phyloP scores from a whole-genome alignment of 2,113 vertebrate genomes.

The Rhagologus leucostigma region DNA sequence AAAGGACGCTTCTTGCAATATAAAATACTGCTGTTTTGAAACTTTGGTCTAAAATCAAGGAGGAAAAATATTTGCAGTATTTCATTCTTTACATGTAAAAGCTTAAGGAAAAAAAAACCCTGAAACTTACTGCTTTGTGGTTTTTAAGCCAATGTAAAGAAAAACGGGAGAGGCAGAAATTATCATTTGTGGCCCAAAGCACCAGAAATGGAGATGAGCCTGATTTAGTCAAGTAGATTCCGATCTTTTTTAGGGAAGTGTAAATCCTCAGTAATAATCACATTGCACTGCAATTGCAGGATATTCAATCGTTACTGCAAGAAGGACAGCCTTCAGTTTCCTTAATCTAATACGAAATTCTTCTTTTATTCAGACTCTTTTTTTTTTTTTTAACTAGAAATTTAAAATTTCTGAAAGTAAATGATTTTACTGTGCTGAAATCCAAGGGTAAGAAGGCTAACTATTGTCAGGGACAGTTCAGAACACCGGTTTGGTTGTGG shows the following conservation, averaged over 20 bases:
- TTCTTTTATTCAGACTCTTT: background rate
- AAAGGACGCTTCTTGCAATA: slow-evolving; percentile 70
- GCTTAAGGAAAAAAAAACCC: background rate
- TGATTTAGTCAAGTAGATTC: background rate
- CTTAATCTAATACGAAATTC: background rate
- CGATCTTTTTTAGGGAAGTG: background rate
- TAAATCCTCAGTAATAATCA: background rate
- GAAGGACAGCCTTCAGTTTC: background rate
- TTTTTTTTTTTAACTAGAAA: background rate
- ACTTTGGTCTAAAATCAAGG: slow-evolving; percentile 1
- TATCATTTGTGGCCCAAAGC: background rate
- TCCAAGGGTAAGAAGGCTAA: background rate
- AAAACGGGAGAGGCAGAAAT: background rate
- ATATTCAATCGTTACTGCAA: background rate
- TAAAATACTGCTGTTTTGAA: slow-evolving; percentile 57
- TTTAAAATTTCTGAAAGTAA: background rate
- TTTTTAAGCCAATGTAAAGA: background rate
- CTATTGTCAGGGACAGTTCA: background rate
- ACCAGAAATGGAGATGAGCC: background rate
- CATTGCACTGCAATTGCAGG: background rate
- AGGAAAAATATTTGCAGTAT: slow-evolving; percentile 40
- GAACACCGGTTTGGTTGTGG: background rate
- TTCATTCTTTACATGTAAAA: background rate
- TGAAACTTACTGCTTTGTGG: background rate
- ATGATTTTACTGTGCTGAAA: background rate